Evolutionary conservation across 2,888 invertebrate genomes (phyloP).

Genomic region (Lymantria dispar): DNA sequence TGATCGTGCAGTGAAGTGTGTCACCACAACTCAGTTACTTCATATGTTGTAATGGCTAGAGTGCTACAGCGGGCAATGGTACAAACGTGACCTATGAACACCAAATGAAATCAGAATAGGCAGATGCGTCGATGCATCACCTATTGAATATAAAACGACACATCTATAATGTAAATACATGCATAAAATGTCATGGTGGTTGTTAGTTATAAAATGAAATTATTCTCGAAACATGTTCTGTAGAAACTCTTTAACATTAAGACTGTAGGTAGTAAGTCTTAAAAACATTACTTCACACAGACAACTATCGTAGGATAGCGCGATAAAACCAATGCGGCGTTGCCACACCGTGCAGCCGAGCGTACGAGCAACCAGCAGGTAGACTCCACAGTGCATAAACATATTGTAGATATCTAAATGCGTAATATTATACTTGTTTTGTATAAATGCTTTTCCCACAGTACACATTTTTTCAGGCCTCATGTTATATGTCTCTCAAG

Average conservation of each 20-base stretch:
- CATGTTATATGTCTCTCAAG: constrained; percentile 51
- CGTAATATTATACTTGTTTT: constrained; percentile 63
- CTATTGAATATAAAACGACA: constrained; percentile 52
- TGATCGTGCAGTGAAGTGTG: no score
- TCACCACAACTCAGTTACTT: constrained; percentile 40
- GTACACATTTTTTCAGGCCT: constrained; percentile 47
- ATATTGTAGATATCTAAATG: constrained; percentile 32
- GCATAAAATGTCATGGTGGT: constrained; percentile 45
- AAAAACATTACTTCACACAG: constrained; percentile 58
- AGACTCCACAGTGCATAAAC: constrained; percentile 66
- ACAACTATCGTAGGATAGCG: constrained; percentile 67
- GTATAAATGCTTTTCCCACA: constrained; percentile 3
- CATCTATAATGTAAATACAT: constrained; percentile 38
- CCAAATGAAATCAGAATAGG: constrained; percentile 66
- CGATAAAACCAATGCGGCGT: constrained; percentile 75
- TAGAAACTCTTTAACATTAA: constrained; percentile 33
- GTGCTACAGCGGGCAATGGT: constrained; percentile 42
- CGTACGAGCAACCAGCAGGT: constrained; percentile 68
- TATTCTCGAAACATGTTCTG: constrained; percentile 56
- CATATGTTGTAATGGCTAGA: constrained; percentile 46
- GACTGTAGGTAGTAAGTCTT: constrained; percentile 44
- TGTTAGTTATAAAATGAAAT: constrained; percentile 52
- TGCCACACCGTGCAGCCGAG: constrained; percentile 76
- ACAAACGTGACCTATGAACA: constrained; percentile 70
- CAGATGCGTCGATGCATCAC: constrained; percentile 45